Conservation (phyloP, 2,797 vertebrate species). For the Simalia tracyae region DNA sequence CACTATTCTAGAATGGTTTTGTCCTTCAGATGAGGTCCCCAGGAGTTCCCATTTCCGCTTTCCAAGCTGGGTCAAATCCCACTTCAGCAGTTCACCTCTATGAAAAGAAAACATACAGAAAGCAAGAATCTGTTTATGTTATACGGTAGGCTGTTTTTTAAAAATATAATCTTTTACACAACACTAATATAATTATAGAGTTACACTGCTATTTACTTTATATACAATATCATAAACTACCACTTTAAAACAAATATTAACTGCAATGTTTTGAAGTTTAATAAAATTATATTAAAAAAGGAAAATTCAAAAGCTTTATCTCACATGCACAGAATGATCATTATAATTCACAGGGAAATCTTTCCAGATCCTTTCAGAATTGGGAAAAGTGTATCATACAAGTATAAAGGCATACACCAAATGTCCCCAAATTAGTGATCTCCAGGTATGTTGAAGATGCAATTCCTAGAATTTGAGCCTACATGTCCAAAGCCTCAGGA, state of each 20-base stretch:
- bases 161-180: background rate
- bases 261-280: background rate
- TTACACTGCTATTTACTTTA: too few species aligned
- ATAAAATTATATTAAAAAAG: background rate
- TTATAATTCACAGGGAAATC: background rate
- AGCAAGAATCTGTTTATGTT: background rate
- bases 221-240: too few species aligned
- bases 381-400: background rate
- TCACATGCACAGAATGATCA: background rate
- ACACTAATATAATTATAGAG: too few species aligned
- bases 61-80: conserved; percentile 86
- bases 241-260: background rate
- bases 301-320: background rate
- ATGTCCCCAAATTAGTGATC: background rate
- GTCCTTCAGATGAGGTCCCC: conserved; percentile 83
- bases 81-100: conserved; percentile 90
- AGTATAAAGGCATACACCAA: too few species aligned
- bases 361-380: background rate
- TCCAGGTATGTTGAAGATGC: background rate
- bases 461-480: background rate
- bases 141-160: background rate
- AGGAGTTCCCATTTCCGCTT: conserved; percentile 88
- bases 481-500: background rate
- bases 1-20: conserved; percentile 91
- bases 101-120: conserved; percentile 30